Conservation (phyloP, 23 tunicate genomes). For the Diplosoma virens region DNA sequence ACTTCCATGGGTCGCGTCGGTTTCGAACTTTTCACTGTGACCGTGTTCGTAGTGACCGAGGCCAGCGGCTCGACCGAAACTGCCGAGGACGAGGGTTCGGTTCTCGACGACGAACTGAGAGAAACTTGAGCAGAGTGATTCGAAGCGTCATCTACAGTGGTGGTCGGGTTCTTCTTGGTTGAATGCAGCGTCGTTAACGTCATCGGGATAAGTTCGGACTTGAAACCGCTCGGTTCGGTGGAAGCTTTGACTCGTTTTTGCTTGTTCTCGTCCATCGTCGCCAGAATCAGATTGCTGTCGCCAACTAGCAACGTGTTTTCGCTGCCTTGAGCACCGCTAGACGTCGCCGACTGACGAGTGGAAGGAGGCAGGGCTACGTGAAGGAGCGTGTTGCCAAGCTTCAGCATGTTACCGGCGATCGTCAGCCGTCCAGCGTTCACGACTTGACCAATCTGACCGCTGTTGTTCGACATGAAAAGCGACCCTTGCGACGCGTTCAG, state of each 20-base stretch:
- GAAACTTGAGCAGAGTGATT: conserved; percentile 37
- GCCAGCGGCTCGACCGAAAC: neutral
- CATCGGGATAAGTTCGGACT: conserved; percentile 4
- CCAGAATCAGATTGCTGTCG: conserved; percentile 16
- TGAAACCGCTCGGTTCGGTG: neutral
- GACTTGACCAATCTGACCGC: conserved; percentile 20
- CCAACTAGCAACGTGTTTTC: conserved; percentile 2
- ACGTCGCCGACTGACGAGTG: neutral
- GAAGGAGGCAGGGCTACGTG: conserved; percentile 36
- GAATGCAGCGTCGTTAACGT: neutral
- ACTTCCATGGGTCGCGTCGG: conserved; percentile 64
- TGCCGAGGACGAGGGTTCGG: neutral
- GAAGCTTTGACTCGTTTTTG: neutral
- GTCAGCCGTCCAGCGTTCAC: conserved; percentile 21
- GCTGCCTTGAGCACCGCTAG: neutral
- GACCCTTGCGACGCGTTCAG: conserved; percentile 29
- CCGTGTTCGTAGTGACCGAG: conserved; percentile 18
- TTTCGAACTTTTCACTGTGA: conserved; percentile 38
- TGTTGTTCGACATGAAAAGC: neutral
- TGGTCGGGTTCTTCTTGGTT: neutral
- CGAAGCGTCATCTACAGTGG: neutral
- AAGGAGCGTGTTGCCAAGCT: conserved; percentile 32
- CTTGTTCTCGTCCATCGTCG: conserved; percentile 12
- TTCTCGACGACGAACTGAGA: conserved; percentile 10
- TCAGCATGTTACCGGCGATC: conserved; percentile 51